Evolutionary conservation across 1,140 invertebrate genomes (phyloP).

Genomic region (Sminthurides bifidus): DNA sequence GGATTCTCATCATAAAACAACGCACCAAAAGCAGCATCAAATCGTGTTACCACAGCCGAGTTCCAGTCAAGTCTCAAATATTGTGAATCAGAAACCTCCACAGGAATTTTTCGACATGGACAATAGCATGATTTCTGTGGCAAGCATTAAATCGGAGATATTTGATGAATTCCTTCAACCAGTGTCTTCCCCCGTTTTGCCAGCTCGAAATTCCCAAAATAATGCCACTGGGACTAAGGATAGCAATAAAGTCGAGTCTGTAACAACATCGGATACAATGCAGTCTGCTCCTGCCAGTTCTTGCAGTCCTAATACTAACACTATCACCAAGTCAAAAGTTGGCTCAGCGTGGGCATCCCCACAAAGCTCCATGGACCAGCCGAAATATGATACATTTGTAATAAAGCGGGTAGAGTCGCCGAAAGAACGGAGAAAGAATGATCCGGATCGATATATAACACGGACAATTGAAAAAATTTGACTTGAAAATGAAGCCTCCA

Average conservation of each 20-base stretch:
- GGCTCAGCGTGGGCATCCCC: neutral
- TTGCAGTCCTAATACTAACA: constrained; percentile 8
- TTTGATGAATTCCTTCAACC: constrained; percentile 42
- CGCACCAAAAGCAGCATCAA: neutral
- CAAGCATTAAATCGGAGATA: constrained; percentile 65
- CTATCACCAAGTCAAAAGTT: constrained; percentile 1
- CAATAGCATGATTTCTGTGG: constrained; percentile 67
- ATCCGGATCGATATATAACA: constrained; percentile 24
- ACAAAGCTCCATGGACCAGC: neutral
- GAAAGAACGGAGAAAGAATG: constrained; percentile 17
- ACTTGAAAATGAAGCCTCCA: constrained; percentile 8
- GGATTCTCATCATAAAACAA: neutral
- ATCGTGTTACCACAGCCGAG: neutral
- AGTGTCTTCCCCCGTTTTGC: too few species aligned
- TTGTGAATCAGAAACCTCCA: constrained; percentile 15
- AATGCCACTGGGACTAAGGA: too few species aligned
- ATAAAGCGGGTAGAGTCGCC: constrained; percentile 11
- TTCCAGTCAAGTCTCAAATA: neutral
- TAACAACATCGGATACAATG: neutral
- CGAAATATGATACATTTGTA: neutral
- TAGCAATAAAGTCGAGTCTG: neutral
- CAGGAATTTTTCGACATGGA: constrained; percentile 48
- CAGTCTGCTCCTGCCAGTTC: constrained; percentile 7
- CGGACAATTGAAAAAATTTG: constrained; percentile 15
- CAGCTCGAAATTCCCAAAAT: too few species aligned